Evolutionary conservation across 2,888 invertebrate species (phyloP), one percentile per base, ranked within the genome.

Genomic region (Adela reaumurella): DNA sequence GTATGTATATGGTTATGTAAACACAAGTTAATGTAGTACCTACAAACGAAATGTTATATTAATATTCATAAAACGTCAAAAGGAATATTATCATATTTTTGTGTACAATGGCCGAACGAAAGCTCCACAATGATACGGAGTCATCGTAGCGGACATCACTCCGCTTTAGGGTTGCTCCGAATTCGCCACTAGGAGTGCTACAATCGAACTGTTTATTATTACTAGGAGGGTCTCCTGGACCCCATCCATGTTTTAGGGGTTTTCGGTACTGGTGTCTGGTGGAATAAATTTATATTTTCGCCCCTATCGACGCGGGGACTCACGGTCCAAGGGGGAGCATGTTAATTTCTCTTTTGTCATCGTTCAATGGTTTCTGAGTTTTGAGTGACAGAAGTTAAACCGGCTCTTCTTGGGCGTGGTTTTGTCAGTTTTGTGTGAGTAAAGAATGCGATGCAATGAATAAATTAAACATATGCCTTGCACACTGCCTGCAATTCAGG

Each of bases 251-350:
- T 60, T 63, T 61, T 64, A 62, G 2, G 48, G 43, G 19, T 28
- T 24, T 8, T 35, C 35, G 35, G 35, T 35, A 14, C 44, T 20
- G 44, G 48, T 59, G 53, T 58, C 65, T 65, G 65, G 69, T 62
- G 58, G 64, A 68, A 70, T 76, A 72, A 69, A 73, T 74, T 74
- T 74, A 77, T 69, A 74, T 73, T 74, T 71, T 65, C 58, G 59
- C 61, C 61, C 67, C 70, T 35, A 35, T 35, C 4, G 35, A 3
- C 35, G 35, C 35, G 35, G 35, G 35, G 62, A n/a, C 65, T 60
- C 54, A 51, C 56, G 53, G 35, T n/a, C 35, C 14, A 14, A 14
- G 35, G 35, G 35, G 35, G 55, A 60, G 62, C 49, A 46, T 51
- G 74, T 70, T 71, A 71, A 74, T 74, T 70, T 67, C 57, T 57